These are phyloP conservation scores for Bufo gargarizans DNA, from an alignment of 2,113 vertebrate species.

Conservation along the genomic window DNA sequence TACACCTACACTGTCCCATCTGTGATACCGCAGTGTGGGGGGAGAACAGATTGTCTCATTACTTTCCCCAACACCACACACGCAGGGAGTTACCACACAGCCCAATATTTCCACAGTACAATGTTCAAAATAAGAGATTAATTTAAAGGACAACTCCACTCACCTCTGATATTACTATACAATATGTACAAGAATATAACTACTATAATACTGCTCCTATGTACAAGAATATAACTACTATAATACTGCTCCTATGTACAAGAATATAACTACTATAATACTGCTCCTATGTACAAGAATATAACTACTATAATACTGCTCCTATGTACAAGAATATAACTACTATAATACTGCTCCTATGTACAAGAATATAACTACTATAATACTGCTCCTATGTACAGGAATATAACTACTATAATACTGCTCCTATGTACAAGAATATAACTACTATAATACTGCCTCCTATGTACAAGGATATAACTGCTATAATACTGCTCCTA, in stretches of 20 bases:
- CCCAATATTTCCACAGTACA: not conserved
- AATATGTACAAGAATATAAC: not conserved
- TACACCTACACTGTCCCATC: constrained; percentile 27
- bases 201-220: constrained; percentile 1
- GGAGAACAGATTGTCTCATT: constrained; percentile 26
- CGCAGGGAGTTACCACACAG: not conserved
- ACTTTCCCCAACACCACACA: not conserved
- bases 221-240: constrained; percentile 8
- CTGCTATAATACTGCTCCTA: constrained; percentile 3
- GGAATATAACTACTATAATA: constrained; percentile 14
- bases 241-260: not conserved
- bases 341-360: constrained; percentile 4
- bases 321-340: constrained; percentile 5
- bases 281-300: not conserved
- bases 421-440: constrained; percentile 6
- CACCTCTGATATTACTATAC: not conserved
- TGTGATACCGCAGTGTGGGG: not conserved
- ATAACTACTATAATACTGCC: constrained; percentile 21
- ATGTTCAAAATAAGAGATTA: not conserved
- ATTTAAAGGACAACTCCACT: not conserved
- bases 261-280: constrained; percentile 14
- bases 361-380: constrained; percentile 7
- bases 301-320: constrained; percentile 11
- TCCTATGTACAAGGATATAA: constrained; percentile 13
- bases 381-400: constrained; percentile 5